Base-by-base conservation (phyloP, 2,113 vertebrate genomes). In the Octodon degus region DNA sequence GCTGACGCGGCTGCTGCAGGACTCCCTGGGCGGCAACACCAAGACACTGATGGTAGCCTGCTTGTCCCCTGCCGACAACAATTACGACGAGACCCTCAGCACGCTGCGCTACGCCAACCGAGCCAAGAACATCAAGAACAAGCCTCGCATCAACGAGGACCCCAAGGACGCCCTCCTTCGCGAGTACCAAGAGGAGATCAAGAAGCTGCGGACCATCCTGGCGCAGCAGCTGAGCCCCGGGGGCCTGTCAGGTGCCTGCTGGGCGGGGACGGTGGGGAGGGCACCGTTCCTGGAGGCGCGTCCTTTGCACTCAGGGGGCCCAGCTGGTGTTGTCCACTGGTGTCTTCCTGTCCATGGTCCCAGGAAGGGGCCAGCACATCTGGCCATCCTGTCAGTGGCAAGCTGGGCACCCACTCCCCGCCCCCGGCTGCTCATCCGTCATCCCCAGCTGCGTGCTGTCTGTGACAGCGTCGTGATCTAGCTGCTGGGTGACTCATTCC, bases 11-110 rank as follows among this genome's bases (percentile, higher is more conserved):
- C 98, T 99, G 97, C 98, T 99, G 89, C 99, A 99, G 98, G 99
- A 99, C 98, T 99, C 99, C 0, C 98, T 99, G 13, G 99, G 99
- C 0, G 99, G 99, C 20, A 99, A 99, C 97, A 99, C 98, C 1
- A 99, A 98, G 96, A 99, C 99, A 0, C 98, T 99, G 86, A 99
- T 99, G 99, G 99, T 99, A 72, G 99, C 99, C 0, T 99, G 99
- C 55, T 97, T 99, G 65, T 99, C 99, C 2, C 99, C 98, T 0
- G 99, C 99, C 0, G 99, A 99, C 96, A 98, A 98, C 98, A 99
- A 99, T 97, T 99, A 99, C 0, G 99, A 99, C 0, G 99, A 99
- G 96, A 99, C 98, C 14, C 98, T 99, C 85, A 99, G 99, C 98
- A 99, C 99, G 0, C 93, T 99, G 96, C 98, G 98, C 86, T 99